phyloP scores from a whole-genome alignment of 2,113 vertebrate species.

The cattle (Bos taurus) region ARS-UCD2.0 NC_037344.1:66957001-66957500 shows the following conservation, averaged over 20 bases:
- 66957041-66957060: slow-evolving; percentile 74
- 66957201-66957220: slow-evolving; percentile 82
- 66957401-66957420: fast-evolving
- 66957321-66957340: too few species aligned
- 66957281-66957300: slow-evolving; percentile 59
- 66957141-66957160: slow-evolving; percentile 81
- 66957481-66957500: too few species aligned
- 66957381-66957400: too few species aligned
- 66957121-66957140: slow-evolving; percentile 78
- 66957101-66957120: slow-evolving; percentile 84
- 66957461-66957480: background rate
- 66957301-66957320: slow-evolving; percentile 20
- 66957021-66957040: slow-evolving; percentile 56
- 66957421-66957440: fast-evolving
- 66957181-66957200: slow-evolving; percentile 86
- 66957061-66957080: slow-evolving; percentile 75
- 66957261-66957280: slow-evolving; percentile 74
- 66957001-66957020: slow-evolving; percentile 66
- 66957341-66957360: background rate
- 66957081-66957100: slow-evolving; percentile 80
- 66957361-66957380: background rate
- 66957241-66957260: slow-evolving; percentile 70
- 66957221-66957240: slow-evolving; percentile 81
- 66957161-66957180: slow-evolving; percentile 80
- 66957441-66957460: background rate